Base-by-base conservation (phyloP, 2,888 invertebrate genomes). In the Tenodera sinensis region DNA sequence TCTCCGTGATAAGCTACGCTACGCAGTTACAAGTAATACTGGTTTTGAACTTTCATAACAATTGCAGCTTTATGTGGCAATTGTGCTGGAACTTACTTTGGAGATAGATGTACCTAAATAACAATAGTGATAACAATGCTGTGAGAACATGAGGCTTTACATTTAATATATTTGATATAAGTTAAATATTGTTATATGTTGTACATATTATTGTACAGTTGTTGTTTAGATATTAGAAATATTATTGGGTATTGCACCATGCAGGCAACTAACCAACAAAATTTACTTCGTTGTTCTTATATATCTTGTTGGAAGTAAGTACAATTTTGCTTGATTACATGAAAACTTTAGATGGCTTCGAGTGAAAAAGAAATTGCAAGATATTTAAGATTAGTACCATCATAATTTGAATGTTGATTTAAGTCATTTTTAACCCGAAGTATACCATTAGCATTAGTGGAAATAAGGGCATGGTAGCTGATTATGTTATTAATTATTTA, bases 1-100 rank as follows among this genome's bases (percentile, higher is more conserved):
- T 0, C 94, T 99, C 9, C 94, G 98, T 86, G 99, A 99, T 92
- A 99, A 99, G 93, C 94, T 99, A 8, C 96, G 99, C 81, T 99
- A 99, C 93, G 99, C 99, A 0, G 98, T 99, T 89, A 97, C 97
- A 91, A 98, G 99, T 92, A 99, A 99, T 93, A 99, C 99, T 27
- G 99, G 99, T 30, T 99, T 99, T 93, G 99, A 99, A 94, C 95
- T 99, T n/a, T 99, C 99, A 6, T 99, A 97, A 95, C 88, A 83
- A 30, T 20, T 28, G 28, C 20, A 71, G 20, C 25, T 85, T 30
- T 85, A 2, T 34, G 12, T 34, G 15, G 54, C 54, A 71, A 71
- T 71, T 71, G 54, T 71, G 3, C 15, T 71, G 25, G 54, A 71
- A 71, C 25, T 20, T 25, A 71, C 15, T 71, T 71, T 71, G 20